phyloP scores from a whole-genome alignment of 1,140 invertebrate genomes.

The Hestina assimilis region DNA sequence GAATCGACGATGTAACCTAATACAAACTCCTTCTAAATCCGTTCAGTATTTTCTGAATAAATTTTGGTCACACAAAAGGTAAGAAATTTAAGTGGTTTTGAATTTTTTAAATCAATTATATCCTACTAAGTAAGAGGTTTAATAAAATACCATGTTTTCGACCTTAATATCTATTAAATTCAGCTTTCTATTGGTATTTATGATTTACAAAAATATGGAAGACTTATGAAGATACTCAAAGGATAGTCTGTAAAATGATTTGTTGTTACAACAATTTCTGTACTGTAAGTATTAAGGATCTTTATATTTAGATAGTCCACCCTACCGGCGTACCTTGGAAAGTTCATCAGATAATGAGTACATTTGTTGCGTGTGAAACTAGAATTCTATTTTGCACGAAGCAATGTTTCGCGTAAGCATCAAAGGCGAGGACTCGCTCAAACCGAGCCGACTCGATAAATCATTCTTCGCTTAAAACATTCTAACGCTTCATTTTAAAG shows the following conservation, averaged over 20 bases:
- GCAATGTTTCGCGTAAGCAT: conserved; percentile 63
- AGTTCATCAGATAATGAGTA: conserved; percentile 74
- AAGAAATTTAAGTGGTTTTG: no score
- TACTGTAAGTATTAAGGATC: conserved; percentile 22
- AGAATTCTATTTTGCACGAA: conserved; percentile 75
- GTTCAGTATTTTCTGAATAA: not conserved
- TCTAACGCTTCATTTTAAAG: conserved; percentile 65
- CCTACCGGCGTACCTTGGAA: conserved; percentile 28
- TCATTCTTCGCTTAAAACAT: conserved; percentile 66
- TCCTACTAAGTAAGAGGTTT: no score
- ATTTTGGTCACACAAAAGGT: not conserved
- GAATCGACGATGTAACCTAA: not conserved
- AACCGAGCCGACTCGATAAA: conserved; percentile 58
- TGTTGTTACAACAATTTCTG: conserved; percentile 12
- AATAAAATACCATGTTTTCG: no score
- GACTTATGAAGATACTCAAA: no score
- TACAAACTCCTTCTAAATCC: not conserved
- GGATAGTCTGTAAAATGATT: not conserved
- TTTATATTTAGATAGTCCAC: conserved; percentile 28
- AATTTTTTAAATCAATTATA: no score
- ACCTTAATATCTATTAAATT: no score
- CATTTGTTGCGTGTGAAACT: conserved; percentile 77
- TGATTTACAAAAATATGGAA: no score
- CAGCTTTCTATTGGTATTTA: no score
- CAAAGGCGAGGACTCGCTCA: conserved; percentile 55